A percentile compares a stretch with the other conserved stretches of the same genome.
Conservation (phyloP, 2,888 invertebrate genomes). For the Dryadula phaetusa region DNA sequence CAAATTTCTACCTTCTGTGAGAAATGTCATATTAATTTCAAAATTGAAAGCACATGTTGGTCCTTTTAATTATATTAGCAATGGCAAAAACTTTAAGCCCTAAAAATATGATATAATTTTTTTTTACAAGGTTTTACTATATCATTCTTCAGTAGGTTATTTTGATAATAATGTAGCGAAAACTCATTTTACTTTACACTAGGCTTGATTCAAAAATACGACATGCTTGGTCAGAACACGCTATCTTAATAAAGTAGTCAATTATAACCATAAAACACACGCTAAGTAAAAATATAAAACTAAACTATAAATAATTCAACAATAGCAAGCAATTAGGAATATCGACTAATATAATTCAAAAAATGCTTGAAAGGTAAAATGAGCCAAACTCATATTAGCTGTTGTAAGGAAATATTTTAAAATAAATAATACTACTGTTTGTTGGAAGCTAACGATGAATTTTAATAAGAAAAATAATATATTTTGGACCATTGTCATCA, state of each 20-base stretch:
- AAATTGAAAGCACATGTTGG: background rate
- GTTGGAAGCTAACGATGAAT: constrained; percentile 2
- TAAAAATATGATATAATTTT: no score
- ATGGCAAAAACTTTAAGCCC: no score
- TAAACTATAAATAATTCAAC: constrained; percentile 58
- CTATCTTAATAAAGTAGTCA: background rate
- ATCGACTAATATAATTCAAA: constrained; percentile 33
- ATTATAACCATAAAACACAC: constrained; percentile 41
- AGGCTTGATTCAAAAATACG: no score
- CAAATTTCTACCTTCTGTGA: no score
- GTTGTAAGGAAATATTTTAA: constrained; percentile 15
- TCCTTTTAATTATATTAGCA: background rate
- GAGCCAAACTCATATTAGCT: constrained; percentile 23
- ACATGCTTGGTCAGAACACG: background rate
- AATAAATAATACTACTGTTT: constrained; percentile 42
- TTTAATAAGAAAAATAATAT: background rate
- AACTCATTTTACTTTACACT: no score
- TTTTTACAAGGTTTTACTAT: background rate
- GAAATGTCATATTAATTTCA: background rate
- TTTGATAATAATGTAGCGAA: no score
- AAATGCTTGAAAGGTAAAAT: constrained; percentile 33
- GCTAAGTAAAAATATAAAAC: constrained; percentile 64
- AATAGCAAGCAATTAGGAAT: constrained; percentile 47
- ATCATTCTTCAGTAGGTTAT: background rate
- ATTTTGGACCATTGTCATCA: no score